Percentiles rank a stretch among this genome's conserved stretches.
Conservation (phyloP, 2,797 vertebrate genomes). For the Eulemur rubriventer region DNA sequence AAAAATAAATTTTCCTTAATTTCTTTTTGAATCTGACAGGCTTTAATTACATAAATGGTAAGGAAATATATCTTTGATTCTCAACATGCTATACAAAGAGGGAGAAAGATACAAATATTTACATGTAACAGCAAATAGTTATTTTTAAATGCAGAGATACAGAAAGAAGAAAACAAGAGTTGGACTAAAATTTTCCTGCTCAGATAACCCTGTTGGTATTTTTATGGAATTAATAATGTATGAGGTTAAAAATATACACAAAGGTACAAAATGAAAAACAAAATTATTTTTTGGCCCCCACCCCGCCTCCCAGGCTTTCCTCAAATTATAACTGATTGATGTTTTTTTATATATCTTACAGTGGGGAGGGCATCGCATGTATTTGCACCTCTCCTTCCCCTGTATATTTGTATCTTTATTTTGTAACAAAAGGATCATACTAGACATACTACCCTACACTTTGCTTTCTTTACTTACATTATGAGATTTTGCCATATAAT, state of each 20-base stretch:
- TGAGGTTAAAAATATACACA: conserved; percentile 5
- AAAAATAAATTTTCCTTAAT: background rate
- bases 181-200: background rate
- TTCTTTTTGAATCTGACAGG: background rate
- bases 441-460: background rate
- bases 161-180: background rate
- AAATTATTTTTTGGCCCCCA: background rate
- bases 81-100: background rate
- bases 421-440: background rate
- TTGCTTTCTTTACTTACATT: background rate
- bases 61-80: background rate
- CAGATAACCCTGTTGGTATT: background rate
- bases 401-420: background rate
- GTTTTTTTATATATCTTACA: background rate
- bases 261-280: background rate
- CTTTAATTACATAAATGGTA: background rate
- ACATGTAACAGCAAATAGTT: background rate
- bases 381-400: background rate
- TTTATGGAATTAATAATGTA: conserved; percentile 7
- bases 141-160: background rate
- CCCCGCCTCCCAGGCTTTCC: background rate
- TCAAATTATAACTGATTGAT: background rate
- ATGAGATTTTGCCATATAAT: background rate
- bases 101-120: background rate
- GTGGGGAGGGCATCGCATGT: no score